A percentile compares a stretch with the other conserved stretches of the same genome.
phyloP scores from a whole-genome alignment of 2,113 vertebrate species.

The Hippolais icterina region DNA sequence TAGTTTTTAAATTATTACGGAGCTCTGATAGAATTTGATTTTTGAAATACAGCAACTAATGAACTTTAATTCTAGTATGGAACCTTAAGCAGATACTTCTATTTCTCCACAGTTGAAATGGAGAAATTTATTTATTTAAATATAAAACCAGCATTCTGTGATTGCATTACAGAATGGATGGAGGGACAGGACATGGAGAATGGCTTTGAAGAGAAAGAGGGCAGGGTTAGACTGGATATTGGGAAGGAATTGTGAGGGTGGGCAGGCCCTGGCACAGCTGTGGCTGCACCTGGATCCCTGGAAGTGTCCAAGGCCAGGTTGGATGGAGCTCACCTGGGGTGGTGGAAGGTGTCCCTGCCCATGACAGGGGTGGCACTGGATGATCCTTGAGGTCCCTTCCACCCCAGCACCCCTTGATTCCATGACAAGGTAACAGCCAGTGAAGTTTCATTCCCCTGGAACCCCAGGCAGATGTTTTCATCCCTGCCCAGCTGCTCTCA shows the following conservation, averaged over 20 bases:
- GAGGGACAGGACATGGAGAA: neutral
- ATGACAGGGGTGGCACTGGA: neutral
- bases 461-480: neutral
- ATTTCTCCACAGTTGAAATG: neutral
- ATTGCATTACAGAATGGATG: neutral
- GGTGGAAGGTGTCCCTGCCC: neutral
- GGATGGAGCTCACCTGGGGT: neutral
- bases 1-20: neutral
- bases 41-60: neutral
- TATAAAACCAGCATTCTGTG: neutral
- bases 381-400: neutral
- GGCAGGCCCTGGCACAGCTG: neutral
- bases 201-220: neutral
- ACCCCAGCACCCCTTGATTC: neutral
- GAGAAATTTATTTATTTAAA: neutral
- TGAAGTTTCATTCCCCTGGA: neutral
- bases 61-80: neutral
- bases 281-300: neutral
- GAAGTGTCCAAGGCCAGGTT: fast-evolving
- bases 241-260: neutral
- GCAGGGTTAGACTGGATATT: neutral
- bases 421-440: fast-evolving
- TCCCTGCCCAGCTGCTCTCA: neutral
- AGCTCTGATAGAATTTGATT: neutral
- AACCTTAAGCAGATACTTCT: neutral